Percentiles rank a stretch among this genome's conserved stretches.
Conservation (phyloP, 2,113 vertebrate genomes). For the Cheilinus undulatus region DNA sequence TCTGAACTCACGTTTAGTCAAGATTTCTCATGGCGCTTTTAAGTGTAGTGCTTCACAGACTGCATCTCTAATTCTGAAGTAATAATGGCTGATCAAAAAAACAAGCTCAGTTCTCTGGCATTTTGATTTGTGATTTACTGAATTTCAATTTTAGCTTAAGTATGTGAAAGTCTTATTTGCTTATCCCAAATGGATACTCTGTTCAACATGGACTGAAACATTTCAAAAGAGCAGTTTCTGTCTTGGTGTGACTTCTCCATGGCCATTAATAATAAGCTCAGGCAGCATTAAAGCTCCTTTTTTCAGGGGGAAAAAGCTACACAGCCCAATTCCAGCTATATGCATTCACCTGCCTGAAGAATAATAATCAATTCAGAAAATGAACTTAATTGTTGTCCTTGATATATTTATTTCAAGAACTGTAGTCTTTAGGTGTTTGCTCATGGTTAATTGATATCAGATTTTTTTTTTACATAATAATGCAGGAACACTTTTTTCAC, state of each 20-base stretch:
- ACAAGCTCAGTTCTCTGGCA: constrained; percentile 37
- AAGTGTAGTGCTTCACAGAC: constrained; percentile 18
- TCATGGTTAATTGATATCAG: constrained; percentile 28
- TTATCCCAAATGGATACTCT: constrained; percentile 29
- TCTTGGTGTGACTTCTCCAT: constrained; percentile 27
- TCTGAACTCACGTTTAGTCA: constrained; percentile 31
- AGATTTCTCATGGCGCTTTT: constrained; percentile 24
- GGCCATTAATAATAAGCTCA: constrained; percentile 26
- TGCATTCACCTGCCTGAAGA: constrained; percentile 28
- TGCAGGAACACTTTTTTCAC: constrained; percentile 18
- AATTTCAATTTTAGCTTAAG: constrained; percentile 43
- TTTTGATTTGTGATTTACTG: constrained; percentile 29
- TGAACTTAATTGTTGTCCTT: constrained; percentile 31
- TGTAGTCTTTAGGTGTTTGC: constrained; percentile 14
- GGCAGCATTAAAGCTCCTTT: constrained; percentile 8
- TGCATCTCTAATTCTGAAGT: constrained; percentile 16
- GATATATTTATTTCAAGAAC: constrained; percentile 44
- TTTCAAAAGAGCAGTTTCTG: constrained; percentile 39
- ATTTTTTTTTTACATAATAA: constrained; percentile 28
- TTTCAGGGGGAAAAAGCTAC: constrained; percentile 26
- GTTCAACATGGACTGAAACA: constrained; percentile 39
- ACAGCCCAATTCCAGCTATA: constrained; percentile 42
- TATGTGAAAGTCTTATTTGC: constrained; percentile 32
- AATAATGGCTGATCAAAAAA: constrained; percentile 28
- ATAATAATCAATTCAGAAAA: constrained; percentile 34